Base-by-base conservation (phyloP, 2,113 vertebrate genomes). In the Chlamydotis undulata region DNA sequence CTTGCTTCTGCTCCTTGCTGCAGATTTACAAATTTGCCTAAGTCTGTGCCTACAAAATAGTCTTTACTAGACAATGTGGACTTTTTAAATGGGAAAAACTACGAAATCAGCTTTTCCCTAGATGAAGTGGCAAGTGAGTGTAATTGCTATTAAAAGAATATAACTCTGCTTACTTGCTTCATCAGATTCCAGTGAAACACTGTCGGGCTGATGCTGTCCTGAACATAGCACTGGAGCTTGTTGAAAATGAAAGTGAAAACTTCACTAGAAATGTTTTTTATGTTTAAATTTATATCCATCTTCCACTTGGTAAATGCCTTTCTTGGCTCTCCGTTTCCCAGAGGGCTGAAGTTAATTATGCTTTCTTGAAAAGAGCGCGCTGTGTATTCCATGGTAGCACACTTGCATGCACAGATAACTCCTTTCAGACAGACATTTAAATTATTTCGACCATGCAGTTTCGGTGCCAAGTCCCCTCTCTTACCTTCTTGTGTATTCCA, bases 361-460 rank as follows among this genome's bases (percentile, higher is more conserved):
- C 37, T 78, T 93, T 47, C 83, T 80, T 39, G 78, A 37, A 33
- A 94, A 29, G 60, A 70, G 24, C 1, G 6, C 60, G 67, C 47
- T 89, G 63, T 8, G 55, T 59, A 19, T 93, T 59, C 68, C 49
- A 11, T 75, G 64, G 68, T 17, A 67, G 6, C 79, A 16, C 77
- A 14, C 70, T 90, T 87, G 83, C 49, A 57, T 22, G 10, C 68
- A 75, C 77, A 95, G 93, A 86, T 90, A 93, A 60, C 74, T 96
- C 70, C 81, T 84, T 88, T 81, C 91, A 94, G 82, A 87, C 86
- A 23, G 75, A 65, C 73, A 92, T 19, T 68, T 53, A 76, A 49
- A 82, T 91, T 76, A 89, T 90, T 95, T 88, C 2, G 7, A 63
- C 87, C 50, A 0, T 41, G 87, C 71, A 56, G n/a, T 19, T 89